A percentile compares a stretch with the other conserved stretches of the same genome.
These are phyloP conservation scores for Phylloscopus whistleri DNA, from an alignment of 2,113 vertebrate genomes.

Conservation along the genomic window DNA sequence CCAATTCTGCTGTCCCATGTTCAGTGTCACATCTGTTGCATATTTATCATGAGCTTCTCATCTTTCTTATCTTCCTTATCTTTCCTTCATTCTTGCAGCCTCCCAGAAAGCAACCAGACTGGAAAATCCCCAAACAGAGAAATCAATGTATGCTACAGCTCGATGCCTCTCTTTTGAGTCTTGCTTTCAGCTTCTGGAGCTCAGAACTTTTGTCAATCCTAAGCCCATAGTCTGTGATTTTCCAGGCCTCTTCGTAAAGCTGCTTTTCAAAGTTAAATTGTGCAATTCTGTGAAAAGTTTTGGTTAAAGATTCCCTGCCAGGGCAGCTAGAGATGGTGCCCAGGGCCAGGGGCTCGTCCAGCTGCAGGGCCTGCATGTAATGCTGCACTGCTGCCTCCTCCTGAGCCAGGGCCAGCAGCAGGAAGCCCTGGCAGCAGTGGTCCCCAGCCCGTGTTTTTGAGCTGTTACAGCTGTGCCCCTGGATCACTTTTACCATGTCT, in stretches of 20 bases:
- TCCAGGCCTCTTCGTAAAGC: constrained; percentile 78
- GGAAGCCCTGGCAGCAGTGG: constrained; percentile 77
- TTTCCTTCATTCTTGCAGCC: neutral
- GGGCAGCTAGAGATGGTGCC: constrained; percentile 67
- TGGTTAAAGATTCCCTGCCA: constrained; percentile 65
- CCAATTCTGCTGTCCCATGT: neutral
- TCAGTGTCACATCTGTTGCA: neutral
- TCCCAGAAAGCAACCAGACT: neutral
- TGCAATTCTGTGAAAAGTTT: constrained; percentile 73
- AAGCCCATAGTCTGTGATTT: constrained; percentile 78
- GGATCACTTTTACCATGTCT: constrained; percentile 82
- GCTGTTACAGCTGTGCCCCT: constrained; percentile 30
- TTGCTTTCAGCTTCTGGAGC: constrained; percentile 81
- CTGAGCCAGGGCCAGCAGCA: constrained; percentile 73
- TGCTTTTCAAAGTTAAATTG: constrained; percentile 72
- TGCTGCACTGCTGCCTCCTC: constrained; percentile 76
- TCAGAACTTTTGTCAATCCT: constrained; percentile 71
- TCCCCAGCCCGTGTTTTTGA: constrained; percentile 69
- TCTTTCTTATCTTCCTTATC: neutral
- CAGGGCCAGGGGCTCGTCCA: constrained; percentile 71
- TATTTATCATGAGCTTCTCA: neutral
- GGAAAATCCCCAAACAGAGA: neutral
- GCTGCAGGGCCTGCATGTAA: constrained; percentile 79
- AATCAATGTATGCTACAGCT: constrained; percentile 84
- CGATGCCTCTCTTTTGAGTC: constrained; percentile 76